Evolutionary conservation across 2,888 invertebrate species (phyloP), one percentile per base, ranked within the genome.

Genomic region (Hydropsyche betteni): DNA sequence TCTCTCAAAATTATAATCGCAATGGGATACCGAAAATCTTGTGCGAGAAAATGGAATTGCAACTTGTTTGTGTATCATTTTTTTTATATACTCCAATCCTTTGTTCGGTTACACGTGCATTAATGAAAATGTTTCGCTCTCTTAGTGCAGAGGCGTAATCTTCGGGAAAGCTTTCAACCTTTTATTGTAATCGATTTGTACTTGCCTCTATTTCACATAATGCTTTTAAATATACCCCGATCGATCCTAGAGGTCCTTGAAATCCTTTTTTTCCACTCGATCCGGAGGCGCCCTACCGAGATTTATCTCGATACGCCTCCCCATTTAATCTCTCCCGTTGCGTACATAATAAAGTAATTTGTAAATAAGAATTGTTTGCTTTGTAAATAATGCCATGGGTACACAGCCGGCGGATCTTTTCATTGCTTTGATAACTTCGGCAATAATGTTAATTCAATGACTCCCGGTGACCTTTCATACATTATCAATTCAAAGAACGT

Each of bases 151-250:
- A 71, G 76, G 36, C 75, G 79, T 79, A 79, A 79, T 79, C 75
- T 77, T 68, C 75, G 69, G 69, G 75, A 79, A 77, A 79, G 79
- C 79, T 75, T 76, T 76, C 72, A 76, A 76, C 75, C 79, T 77
- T 79, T 77, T 77, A 79, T 79, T 79, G 79, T 79, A 79, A 79
- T 79, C 77, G 79, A 79, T 79, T 79, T 76, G 77, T 77, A 76
- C 79, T 68, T 55, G 69, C 68, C 53, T 52, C 55, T 69, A 52
- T 55, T 72, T 72, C 61, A 55, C n/a, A 44, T 68, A 74, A 79
- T 79, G 70, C 77, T 77, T 79, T 77, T 76, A 77, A 77, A 79
- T 77, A 76, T 76, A 74, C 77, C 75, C 76, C 77, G 77, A 79
- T 79, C 79, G 77, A 73, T 77, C 78, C 72, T 71, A 24, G 24